Evolutionary conservation across 2,888 invertebrate genomes (phyloP).

Genomic region (Xylota segnis): DNA sequence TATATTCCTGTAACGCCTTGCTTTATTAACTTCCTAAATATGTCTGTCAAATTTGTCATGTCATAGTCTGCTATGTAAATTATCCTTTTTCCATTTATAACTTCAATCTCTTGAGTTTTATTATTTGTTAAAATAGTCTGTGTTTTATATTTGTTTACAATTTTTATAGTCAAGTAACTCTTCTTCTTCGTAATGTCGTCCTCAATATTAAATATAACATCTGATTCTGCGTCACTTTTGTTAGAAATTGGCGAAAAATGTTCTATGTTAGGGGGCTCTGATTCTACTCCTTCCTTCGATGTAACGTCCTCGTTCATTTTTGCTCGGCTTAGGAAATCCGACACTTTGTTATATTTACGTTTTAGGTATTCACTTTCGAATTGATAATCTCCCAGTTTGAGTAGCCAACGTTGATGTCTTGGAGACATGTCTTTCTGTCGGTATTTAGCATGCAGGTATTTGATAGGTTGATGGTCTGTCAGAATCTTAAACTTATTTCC

Average conservation of each 20-base stretch:
- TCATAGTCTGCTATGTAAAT: too few species aligned
- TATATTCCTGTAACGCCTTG: too few species aligned
- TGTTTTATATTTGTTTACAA: not conserved
- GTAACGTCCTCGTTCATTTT: slow-evolving; percentile 16
- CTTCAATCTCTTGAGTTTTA: too few species aligned
- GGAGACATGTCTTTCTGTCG: too few species aligned
- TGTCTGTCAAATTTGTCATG: too few species aligned
- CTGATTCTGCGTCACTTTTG: slow-evolving; percentile 13
- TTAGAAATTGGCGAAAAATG: slow-evolving; percentile 8
- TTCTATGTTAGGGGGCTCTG: not conserved
- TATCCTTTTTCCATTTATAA: too few species aligned
- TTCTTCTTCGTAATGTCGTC: not conserved
- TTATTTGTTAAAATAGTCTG: too few species aligned
- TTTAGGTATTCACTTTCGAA: too few species aligned
- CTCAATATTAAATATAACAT: slow-evolving; percentile 19
- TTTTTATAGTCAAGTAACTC: not conserved
- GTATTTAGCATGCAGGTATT: too few species aligned
- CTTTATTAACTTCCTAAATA: too few species aligned
- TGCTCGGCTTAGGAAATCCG: not conserved
- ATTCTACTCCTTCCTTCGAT: slow-evolving; percentile 2
- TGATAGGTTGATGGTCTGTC: not conserved
- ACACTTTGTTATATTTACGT: not conserved
- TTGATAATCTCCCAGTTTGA: too few species aligned
- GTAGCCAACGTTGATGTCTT: too few species aligned
- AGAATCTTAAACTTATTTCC: slow-evolving; percentile 1